Evolutionary conservation across 2,888 invertebrate species (phyloP).

Genomic region (Mystacides longicornis): DNA sequence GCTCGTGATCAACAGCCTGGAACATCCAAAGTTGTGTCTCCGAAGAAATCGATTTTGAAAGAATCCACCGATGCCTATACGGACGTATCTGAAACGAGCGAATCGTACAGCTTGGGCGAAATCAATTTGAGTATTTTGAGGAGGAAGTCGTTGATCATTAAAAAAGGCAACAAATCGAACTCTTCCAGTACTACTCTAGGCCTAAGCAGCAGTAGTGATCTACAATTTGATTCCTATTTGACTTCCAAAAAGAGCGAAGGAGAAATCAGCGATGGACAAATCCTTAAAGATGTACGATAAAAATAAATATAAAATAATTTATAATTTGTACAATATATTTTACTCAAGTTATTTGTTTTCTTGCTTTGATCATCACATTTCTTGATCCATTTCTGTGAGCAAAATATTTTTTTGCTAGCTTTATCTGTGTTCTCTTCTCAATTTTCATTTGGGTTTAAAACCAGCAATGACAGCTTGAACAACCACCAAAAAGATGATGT

Average conservation of each 20-base stretch:
- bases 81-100: slow-evolving; percentile 23
- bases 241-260: slow-evolving; percentile 21
- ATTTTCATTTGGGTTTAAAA: too few relatives aligned
- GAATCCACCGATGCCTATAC: slow-evolving; percentile 18
- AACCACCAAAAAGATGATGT: too few relatives aligned
- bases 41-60: slow-evolving; percentile 4
- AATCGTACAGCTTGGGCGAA: slow-evolving; percentile 23
- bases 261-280: slow-evolving; percentile 20
- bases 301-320: too few relatives aligned
- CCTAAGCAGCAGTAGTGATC: slow-evolving; percentile 22
- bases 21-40: neutral
- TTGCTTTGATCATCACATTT: too few relatives aligned
- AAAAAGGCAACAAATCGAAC: slow-evolving; percentile 14
- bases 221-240: slow-evolving; percentile 17
- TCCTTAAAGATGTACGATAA: slow-evolving; percentile 10
- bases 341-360: too few relatives aligned
- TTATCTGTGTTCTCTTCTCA: too few relatives aligned
- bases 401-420: too few relatives aligned
- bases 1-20: neutral
- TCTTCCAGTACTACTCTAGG: slow-evolving; percentile 16
- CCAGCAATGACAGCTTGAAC: too few relatives aligned
- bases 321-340: too few relatives aligned
- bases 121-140: slow-evolving; percentile 22
- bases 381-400: too few relatives aligned
- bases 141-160: slow-evolving; percentile 20